These are phyloP conservation scores for Kobus ellipsiprymnus DNA, from an alignment of 2,113 vertebrate genomes.

Conservation along the genomic window DNA sequence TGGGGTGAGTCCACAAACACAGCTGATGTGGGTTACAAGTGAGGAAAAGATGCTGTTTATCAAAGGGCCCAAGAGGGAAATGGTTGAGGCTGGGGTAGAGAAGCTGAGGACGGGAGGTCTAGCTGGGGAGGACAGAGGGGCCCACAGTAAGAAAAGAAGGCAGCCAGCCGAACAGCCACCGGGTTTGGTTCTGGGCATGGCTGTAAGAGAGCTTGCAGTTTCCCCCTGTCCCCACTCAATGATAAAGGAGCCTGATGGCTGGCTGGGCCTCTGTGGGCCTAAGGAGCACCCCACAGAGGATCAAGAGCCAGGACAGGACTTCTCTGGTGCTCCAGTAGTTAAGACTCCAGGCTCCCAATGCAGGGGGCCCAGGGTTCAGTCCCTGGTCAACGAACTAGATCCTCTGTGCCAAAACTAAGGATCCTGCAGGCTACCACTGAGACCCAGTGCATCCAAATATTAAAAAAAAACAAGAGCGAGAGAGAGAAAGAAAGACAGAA, in stretches of 20 bases:
- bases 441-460: not conserved
- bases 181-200: too few species aligned
- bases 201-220: not conserved
- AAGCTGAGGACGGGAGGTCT: not conserved
- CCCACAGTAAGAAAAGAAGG: not conserved
- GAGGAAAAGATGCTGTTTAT: not conserved
- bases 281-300: not conserved
- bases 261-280: not conserved
- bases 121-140: not conserved
- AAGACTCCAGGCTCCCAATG: not conserved
- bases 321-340: not conserved
- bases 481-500: not conserved
- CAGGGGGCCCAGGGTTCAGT: not conserved
- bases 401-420: not conserved
- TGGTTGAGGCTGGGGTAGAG: not conserved
- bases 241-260: not conserved
- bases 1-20: not conserved
- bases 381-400: not conserved
- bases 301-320: not conserved
- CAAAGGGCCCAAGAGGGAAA: not conserved
- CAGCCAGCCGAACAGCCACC: not conserved
- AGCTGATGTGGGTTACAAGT: not conserved
- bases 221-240: rapidly evolving
- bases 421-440: not conserved
- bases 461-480: not conserved